A percentile compares a stretch with the other conserved stretches of the same genome.
Evolutionary conservation across 2,113 vertebrate genomes (phyloP).

Genomic region (Riparia riparia): DNA sequence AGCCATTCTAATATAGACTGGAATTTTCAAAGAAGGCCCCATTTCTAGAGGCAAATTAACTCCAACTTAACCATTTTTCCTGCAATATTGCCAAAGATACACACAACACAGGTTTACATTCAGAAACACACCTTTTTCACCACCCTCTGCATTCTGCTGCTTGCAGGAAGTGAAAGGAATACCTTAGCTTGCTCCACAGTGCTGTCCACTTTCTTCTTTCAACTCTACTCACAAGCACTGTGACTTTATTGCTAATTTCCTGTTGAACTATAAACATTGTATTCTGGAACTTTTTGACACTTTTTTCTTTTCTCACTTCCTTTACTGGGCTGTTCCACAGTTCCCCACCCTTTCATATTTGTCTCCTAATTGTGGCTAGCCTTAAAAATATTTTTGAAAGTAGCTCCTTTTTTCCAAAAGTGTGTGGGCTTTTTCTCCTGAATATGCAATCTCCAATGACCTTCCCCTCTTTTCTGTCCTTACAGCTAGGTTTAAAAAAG

Average conservation of each 20-base stretch:
- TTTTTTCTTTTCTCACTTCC: neutral
- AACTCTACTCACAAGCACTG: neutral
- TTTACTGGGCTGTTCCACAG: neutral
- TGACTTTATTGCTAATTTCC: constrained; percentile 18
- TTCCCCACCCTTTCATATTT: neutral
- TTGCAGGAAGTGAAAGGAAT: neutral
- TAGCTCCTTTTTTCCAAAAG: neutral
- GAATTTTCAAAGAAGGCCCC: neutral
- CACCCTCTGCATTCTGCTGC: neutral
- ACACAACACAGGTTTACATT: neutral
- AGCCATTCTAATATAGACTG: neutral
- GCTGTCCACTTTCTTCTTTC: neutral
- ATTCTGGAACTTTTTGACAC: neutral
- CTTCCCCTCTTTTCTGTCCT: neutral
- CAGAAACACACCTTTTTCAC: neutral
- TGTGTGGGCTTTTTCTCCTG: fast-evolving
- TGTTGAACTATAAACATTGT: neutral
- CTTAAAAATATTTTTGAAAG: neutral
- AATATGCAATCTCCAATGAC: neutral
- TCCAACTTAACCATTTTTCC: neutral
- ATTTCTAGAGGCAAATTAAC: neutral
- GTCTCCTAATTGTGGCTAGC: neutral
- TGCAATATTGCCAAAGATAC: neutral
- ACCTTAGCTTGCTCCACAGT: neutral
- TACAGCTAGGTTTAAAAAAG: neutral